Evolutionary conservation across 1,140 invertebrate species (phyloP), one percentile per base, ranked within the genome.

Genomic region (Ceratosolen fusciceps): DNA sequence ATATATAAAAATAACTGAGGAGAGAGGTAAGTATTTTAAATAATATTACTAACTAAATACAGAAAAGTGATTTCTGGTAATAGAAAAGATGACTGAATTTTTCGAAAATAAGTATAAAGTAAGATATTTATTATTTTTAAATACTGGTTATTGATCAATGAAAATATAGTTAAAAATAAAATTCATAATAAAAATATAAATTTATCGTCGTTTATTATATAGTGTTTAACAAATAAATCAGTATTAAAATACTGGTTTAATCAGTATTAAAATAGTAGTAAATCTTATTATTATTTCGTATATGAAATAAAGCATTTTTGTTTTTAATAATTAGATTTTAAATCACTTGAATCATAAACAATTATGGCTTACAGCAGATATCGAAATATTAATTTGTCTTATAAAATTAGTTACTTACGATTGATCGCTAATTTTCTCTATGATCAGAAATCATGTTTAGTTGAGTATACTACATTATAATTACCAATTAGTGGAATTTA

Each of bases 381-480:
- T 24, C 29, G 2, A 58, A 58, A 10, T 29, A 58, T 26, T 26
- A 58, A 58, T 26, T 10, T 29, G n/a, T 58, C 5, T 14, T n/a
- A 26, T 9, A 52, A 52, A 19, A 52, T 8, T 52, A 52, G 21
- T 19, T 16, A 52, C 49, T 52, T 16, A 16, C 49, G 49, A 8
- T 21, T 52, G 4, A 62, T 62, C 4, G 14, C 56, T 29, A 34
- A n/a, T 65, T 37, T 65, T 37, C 19, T n/a, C 34, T 65, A n/a
- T 37, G 21, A 56, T 31, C 56, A 68, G 54, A 71, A 60, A 71
- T 62, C 9, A 58, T 78, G 43, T 29, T 58, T 71, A 5, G 24
- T 71, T 77, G 43, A 67, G 47, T 31, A 76, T 37, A 67, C 31
- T 19, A 52, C 24, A 75, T 10, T 39, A 39, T n/a, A n/a, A n/a